Conservation (phyloP, 2,113 vertebrate genomes). For the Scomber scombrus region DNA sequence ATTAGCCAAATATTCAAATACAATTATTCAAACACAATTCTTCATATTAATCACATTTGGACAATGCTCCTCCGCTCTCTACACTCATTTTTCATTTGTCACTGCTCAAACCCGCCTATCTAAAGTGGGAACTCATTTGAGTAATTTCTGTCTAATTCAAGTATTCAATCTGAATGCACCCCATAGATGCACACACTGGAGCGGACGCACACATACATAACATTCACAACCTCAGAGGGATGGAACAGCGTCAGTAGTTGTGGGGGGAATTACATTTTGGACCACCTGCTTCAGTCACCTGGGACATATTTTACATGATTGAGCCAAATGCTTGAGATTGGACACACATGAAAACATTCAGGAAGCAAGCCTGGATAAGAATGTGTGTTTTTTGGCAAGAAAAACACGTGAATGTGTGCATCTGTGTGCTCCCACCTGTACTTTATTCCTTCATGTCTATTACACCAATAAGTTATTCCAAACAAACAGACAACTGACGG, state of each 20-base stretch:
- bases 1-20: slow-evolving; percentile 76
- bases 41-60: slow-evolving; percentile 79
- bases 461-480: slow-evolving; percentile 58
- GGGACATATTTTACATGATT: slow-evolving; percentile 78
- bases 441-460: slow-evolving; percentile 32
- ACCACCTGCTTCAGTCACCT: slow-evolving; percentile 77
- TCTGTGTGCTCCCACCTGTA: slow-evolving; percentile 19
- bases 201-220: slow-evolving; percentile 9
- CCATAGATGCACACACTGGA: slow-evolving; percentile 28
- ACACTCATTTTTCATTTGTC: slow-evolving; percentile 75
- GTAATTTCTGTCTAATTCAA: slow-evolving; percentile 63
- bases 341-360: slow-evolving; percentile 76
- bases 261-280: slow-evolving; percentile 56
- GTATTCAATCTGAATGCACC: slow-evolving; percentile 62
- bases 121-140: slow-evolving; percentile 56
- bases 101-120: slow-evolving; percentile 55
- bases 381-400: slow-evolving; percentile 53
- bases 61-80: slow-evolving; percentile 60
- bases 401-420: slow-evolving; percentile 20
- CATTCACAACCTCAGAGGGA: slow-evolving; percentile 32
- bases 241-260: slow-evolving; percentile 23
- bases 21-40: slow-evolving; percentile 79
- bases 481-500: slow-evolving; percentile 75
- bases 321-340: slow-evolving; percentile 78
- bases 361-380: slow-evolving; percentile 36